Conservation (phyloP, 2,888 invertebrate species). For the Amiota mariae region DNA sequence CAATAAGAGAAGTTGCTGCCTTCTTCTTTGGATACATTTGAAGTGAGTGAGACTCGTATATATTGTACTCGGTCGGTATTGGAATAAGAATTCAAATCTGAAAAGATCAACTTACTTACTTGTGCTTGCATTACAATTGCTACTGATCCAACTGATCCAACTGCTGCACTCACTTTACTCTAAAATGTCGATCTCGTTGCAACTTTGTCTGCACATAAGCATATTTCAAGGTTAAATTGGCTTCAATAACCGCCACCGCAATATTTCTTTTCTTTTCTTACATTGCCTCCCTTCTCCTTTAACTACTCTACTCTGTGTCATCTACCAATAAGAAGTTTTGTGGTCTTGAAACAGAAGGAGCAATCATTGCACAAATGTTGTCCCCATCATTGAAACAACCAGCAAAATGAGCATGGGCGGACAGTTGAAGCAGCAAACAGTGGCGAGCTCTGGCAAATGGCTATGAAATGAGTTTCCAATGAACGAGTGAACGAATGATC, state of each 20-base stretch:
- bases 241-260: slow-evolving; percentile 52
- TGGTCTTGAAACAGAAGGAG: slow-evolving; percentile 41
- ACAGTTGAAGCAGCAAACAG: slow-evolving; percentile 46
- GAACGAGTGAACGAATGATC: slow-evolving; percentile 37
- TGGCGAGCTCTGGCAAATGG: slow-evolving; percentile 30
- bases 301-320: neutral
- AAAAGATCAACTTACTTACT: no score
- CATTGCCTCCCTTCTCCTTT: neutral
- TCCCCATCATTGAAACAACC: slow-evolving; percentile 44
- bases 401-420: slow-evolving; percentile 43
- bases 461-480: slow-evolving; percentile 48
- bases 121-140: neutral
- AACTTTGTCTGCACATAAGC: slow-evolving; percentile 15
- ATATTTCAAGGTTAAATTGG: slow-evolving; percentile 55
- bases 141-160: slow-evolving; percentile 11
- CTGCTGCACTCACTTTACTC: no score
- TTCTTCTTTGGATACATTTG: no score
- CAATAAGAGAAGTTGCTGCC: slow-evolving; percentile 2
- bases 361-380: slow-evolving; percentile 41
- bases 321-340: neutral
- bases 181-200: no score
- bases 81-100: no score
- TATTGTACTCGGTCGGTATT: no score
- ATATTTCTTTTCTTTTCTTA: slow-evolving; percentile 10
- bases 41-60: no score